Conservation (phyloP, 1,140 invertebrate species). For the Battus philenor region DNA sequence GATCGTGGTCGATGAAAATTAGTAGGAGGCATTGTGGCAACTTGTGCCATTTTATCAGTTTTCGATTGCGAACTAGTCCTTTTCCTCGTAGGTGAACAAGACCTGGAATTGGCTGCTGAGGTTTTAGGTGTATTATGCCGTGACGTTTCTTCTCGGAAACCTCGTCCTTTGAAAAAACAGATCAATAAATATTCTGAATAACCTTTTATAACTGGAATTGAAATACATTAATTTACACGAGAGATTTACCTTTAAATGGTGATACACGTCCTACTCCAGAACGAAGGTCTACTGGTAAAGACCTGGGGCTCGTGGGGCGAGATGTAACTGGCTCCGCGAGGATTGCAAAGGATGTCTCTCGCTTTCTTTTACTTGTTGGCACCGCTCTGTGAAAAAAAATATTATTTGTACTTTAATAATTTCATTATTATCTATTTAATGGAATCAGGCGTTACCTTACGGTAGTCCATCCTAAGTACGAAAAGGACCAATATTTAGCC, state of each 20-base stretch:
- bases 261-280: slow-evolving; percentile 44
- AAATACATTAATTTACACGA: slow-evolving; percentile 11
- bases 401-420: too few species aligned
- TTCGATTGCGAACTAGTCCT: slow-evolving; percentile 54
- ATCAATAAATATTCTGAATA: slow-evolving; percentile 3
- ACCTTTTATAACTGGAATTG: neutral
- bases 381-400: slow-evolving; percentile 44
- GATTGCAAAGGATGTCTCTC: slow-evolving; percentile 68
- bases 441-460: too few species aligned
- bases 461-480: too few species aligned
- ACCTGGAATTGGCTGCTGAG: slow-evolving; percentile 61
- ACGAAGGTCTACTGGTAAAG: slow-evolving; percentile 46
- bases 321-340: slow-evolving; percentile 53
- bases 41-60: slow-evolving; percentile 61
- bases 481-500: too few species aligned
- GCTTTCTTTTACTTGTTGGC: slow-evolving; percentile 59
- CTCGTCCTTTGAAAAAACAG: slow-evolving; percentile 40
- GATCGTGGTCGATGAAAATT: slow-evolving; percentile 44
- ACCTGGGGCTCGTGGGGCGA: slow-evolving; percentile 45
- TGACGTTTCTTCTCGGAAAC: slow-evolving; percentile 69
- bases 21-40: slow-evolving; percentile 46
- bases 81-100: slow-evolving; percentile 52
- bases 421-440: too few species aligned
- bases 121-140: slow-evolving; percentile 69
- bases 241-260: slow-evolving; percentile 63